phyloP scores from a whole-genome alignment of 2,113 vertebrate species.

The Canis aureus region DNA sequence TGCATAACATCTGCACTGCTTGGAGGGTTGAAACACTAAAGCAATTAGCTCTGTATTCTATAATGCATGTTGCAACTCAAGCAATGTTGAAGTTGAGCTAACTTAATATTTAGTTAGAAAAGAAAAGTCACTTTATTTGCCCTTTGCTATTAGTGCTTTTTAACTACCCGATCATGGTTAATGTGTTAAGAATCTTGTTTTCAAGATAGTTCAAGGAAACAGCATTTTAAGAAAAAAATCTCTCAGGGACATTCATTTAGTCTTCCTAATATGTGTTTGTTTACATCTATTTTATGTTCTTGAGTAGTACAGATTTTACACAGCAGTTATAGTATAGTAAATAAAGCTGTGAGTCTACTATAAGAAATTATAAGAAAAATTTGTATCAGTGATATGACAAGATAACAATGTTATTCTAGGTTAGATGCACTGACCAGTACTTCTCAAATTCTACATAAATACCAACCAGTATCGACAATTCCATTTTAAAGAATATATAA shows the following conservation, averaged over 20 bases:
- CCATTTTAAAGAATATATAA: constrained; percentile 22
- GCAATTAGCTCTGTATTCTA: constrained; percentile 81
- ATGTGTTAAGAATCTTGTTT: constrained; percentile 65
- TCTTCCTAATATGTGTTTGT: constrained; percentile 71
- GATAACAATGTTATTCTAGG: constrained; percentile 70
- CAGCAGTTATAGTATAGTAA: constrained; percentile 61
- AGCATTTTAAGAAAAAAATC: constrained; percentile 71
- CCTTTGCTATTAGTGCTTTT: constrained; percentile 70
- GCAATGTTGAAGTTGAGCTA: constrained; percentile 64
- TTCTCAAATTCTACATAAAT: constrained; percentile 22
- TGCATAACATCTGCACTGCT: constrained; percentile 87
- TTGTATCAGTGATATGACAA: constrained; percentile 60
- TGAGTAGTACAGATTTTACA: constrained; percentile 71
- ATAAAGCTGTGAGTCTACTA: constrained; percentile 40
- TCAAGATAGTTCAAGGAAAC: constrained; percentile 51
- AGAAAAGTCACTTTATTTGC: constrained; percentile 68
- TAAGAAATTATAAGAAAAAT: constrained; percentile 76
- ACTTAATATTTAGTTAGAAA: constrained; percentile 81
- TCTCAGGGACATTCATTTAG: constrained; percentile 67
- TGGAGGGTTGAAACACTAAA: constrained; percentile 80
- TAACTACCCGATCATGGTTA: constrained; percentile 38
- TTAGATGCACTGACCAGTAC: constrained; percentile 73
- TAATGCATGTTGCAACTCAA: constrained; percentile 72
- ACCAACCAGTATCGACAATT: neutral
- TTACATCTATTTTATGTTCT: constrained; percentile 45